A percentile compares a stretch with the other conserved stretches of the same genome.
Conservation (phyloP, 1,140 invertebrate genomes). For the Caenorhabditis remanei region DNA sequence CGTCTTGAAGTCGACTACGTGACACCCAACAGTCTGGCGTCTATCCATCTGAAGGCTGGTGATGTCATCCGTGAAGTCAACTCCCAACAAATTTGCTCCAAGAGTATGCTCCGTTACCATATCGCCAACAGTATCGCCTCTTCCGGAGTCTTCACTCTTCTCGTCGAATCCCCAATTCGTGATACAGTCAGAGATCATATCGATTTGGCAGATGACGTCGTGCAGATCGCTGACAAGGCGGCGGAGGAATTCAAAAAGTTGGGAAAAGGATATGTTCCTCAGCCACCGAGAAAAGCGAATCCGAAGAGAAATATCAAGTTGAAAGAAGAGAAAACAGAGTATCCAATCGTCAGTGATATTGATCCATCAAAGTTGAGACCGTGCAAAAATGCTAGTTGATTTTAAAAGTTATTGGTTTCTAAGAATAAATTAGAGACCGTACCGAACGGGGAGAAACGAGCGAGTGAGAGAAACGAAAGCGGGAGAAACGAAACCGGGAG, state of each 20-base stretch:
- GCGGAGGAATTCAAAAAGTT: constrained; percentile 10
- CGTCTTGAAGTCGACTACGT: constrained; percentile 43
- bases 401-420: not conserved
- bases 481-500: no score
- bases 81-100: constrained; percentile 15
- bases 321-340: constrained; percentile 6
- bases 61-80: constrained; percentile 21
- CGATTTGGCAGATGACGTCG: constrained; percentile 36
- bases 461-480: no score
- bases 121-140: constrained; percentile 24
- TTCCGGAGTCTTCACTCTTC: constrained; percentile 15
- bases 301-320: constrained; percentile 11
- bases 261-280: constrained; percentile 7
- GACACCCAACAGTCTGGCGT: constrained; percentile 27
- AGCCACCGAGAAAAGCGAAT: not conserved
- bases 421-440: no score
- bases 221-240: constrained; percentile 22
- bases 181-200: constrained; percentile 23
- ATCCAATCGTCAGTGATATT: constrained; percentile 38
- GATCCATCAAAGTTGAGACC: constrained; percentile 37
- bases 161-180: constrained; percentile 33
- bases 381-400: constrained; percentile 50
- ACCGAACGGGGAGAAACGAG: no score
- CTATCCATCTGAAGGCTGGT: constrained; percentile 18
- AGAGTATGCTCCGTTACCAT: constrained; percentile 46